Conservation (phyloP, 2,888 invertebrate genomes). For the Smittia aterrima region DNA sequence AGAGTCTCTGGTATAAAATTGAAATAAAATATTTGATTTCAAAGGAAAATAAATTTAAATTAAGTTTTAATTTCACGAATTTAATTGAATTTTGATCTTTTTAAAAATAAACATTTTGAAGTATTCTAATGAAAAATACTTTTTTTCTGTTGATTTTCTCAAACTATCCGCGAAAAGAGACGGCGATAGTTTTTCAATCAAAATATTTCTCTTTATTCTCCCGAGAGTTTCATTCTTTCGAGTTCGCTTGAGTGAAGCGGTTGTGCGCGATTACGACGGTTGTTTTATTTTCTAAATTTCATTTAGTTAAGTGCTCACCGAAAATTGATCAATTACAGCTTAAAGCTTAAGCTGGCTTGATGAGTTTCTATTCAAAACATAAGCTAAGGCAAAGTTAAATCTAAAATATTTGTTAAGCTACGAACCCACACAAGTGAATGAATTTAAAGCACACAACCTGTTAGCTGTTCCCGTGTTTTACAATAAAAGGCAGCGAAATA, state of each 20-base stretch:
- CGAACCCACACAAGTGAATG: neutral
- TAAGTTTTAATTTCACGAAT: no score
- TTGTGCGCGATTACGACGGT: neutral
- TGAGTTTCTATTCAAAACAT: neutral
- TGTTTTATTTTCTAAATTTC: neutral
- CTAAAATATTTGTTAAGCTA: neutral
- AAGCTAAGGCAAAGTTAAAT: no score
- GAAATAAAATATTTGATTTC: no score
- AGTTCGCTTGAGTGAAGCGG: neutral
- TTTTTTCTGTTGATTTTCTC: no score
- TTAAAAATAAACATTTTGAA: no score
- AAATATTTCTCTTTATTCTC: neutral
- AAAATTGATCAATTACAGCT: neutral
- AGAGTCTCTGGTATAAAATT: no score
- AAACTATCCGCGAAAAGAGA: no score
- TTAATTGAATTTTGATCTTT: no score
- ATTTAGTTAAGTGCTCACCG: neutral
- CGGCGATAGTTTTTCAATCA: no score
- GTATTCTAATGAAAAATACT: no score
- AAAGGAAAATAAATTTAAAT: no score
- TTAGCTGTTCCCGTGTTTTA: neutral
- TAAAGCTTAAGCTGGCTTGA: neutral
- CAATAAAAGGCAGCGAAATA: neutral
- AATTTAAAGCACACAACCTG: conserved; percentile 1
- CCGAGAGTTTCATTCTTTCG: neutral